Evolutionary conservation across 2,888 invertebrate species (phyloP).

Genomic region (Ectropis crepuscularia): DNA sequence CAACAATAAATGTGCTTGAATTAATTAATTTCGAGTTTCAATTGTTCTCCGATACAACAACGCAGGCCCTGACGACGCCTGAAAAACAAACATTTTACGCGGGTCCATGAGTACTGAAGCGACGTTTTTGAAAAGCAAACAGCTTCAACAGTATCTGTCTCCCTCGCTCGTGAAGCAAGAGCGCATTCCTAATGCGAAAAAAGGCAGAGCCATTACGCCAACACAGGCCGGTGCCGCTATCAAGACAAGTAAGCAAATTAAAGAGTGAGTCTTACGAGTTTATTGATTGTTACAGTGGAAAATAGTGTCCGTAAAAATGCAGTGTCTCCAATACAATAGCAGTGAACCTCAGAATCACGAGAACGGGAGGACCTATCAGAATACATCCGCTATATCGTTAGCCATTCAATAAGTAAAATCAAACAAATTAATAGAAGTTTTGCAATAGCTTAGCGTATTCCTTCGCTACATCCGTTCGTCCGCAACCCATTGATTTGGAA

Average conservation of each 20-base stretch:
- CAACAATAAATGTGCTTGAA: no score
- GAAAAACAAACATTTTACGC: slow-evolving; percentile 87
- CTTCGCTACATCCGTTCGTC: no score
- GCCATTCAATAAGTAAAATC: no score
- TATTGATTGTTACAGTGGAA: no score
- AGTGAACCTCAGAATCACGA: slow-evolving; percentile 85
- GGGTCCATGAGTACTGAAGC: slow-evolving; percentile 92
- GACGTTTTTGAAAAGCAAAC: slow-evolving; percentile 93
- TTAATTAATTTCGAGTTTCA: no score
- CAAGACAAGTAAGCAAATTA: slow-evolving; percentile 73
- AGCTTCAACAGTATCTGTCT: slow-evolving; percentile 89
- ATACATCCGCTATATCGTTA: no score
- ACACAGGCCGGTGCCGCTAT: slow-evolving; percentile 33
- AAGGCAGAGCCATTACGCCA: slow-evolving; percentile 64
- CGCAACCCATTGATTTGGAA: slow-evolving; percentile 90
- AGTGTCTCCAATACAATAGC: no score
- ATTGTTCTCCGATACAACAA: no score
- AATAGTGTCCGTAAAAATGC: no score
- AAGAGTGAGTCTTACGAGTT: slow-evolving; percentile 74
- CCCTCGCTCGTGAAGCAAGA: slow-evolving; percentile 89
- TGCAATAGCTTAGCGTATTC: no score
- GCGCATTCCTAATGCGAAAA: slow-evolving; percentile 84
- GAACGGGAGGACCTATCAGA: slow-evolving; percentile 90
- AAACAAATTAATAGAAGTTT: no score
- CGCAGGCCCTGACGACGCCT: no score